These are phyloP conservation scores for Gymnopithys bicolor DNA, from an alignment of 2,797 vertebrate genomes.

Conservation along the genomic window DNA sequence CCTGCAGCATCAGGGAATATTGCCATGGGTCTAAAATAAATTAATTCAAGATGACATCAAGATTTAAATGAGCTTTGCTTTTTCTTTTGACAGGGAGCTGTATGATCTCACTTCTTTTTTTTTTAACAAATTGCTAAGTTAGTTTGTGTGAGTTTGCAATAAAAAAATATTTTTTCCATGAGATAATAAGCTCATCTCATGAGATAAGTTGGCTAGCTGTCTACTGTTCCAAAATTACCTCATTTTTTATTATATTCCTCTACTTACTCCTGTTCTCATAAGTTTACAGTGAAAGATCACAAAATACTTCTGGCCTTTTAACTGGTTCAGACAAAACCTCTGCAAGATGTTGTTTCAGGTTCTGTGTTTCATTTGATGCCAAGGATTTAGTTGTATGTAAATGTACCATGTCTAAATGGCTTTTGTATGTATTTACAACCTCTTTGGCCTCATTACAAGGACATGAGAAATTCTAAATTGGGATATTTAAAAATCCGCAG, in stretches of 20 bases:
- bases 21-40: not conserved
- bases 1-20: not conserved
- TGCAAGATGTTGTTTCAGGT: not conserved
- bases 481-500: not conserved
- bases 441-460: not conserved
- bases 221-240: not conserved
- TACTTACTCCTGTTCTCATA: not conserved
- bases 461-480: not conserved
- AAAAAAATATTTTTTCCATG: not conserved
- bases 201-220: not conserved
- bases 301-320: not conserved
- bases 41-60: conserved; percentile 2
- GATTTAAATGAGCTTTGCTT: not conserved
- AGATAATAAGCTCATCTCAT: not conserved
- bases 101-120: not conserved
- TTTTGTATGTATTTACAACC: not conserved
- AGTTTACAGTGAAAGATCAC: not conserved
- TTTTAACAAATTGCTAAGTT: not conserved
- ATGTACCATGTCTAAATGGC: not conserved
- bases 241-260: not conserved
- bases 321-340: not conserved
- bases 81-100: not conserved
- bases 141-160: not conserved
- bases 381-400: not conserved
- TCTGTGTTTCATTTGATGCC: not conserved